Percentiles rank a stretch among this genome's conserved stretches.
Evolutionary conservation across 2,888 invertebrate species (phyloP).

Genomic region (Ptychoptera contaminata): DNA sequence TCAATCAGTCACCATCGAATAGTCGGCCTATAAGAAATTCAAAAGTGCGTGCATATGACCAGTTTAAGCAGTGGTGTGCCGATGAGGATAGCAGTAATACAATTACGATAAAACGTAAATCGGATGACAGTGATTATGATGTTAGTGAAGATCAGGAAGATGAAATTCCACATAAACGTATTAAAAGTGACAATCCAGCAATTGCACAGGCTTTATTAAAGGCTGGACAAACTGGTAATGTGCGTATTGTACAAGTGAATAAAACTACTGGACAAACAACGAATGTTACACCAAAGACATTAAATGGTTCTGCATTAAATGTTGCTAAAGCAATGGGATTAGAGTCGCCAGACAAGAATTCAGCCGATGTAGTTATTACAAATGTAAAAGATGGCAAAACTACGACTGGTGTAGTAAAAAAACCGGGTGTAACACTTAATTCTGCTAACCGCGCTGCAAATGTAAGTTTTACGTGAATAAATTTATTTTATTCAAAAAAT

Average conservation of each 20-base stretch:
- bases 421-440: slow-evolving; percentile 16
- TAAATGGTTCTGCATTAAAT: slow-evolving; percentile 11
- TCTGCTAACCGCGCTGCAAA: background rate
- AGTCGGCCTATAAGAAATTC: slow-evolving; percentile 46
- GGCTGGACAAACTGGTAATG: slow-evolving; percentile 1
- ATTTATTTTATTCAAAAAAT: background rate
- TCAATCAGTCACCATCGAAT: slow-evolving; percentile 2
- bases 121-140: background rate
- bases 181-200: slow-evolving; percentile 5
- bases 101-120: slow-evolving; percentile 9
- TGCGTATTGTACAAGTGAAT: slow-evolving; percentile 4
- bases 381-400: slow-evolving; percentile 19
- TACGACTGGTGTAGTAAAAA: slow-evolving; percentile 26
- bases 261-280: background rate
- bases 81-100: slow-evolving; percentile 35
- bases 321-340: slow-evolving; percentile 26
- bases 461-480: background rate
- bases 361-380: slow-evolving; percentile 28
- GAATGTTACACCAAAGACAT: slow-evolving; percentile 6
- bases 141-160: slow-evolving; percentile 2
- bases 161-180: slow-evolving; percentile 1
- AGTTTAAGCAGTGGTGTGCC: slow-evolving; percentile 74
- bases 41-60: slow-evolving; percentile 65
- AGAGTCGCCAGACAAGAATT: slow-evolving; percentile 26
- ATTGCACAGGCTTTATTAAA: slow-evolving; percentile 1